phyloP scores from a whole-genome alignment of 1,140 invertebrate genomes.

The Cataglyphis hispanica region DNA sequence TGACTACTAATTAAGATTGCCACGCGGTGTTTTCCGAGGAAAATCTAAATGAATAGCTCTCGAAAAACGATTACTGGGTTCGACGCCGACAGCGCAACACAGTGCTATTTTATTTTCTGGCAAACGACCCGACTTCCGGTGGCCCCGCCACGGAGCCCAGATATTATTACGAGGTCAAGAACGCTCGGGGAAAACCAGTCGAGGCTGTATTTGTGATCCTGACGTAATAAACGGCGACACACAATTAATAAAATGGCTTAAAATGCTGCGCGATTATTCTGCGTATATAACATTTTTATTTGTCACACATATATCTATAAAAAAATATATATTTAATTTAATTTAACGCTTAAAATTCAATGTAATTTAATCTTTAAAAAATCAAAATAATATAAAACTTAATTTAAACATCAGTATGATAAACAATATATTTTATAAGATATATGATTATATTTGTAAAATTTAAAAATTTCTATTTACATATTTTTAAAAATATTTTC shows the following conservation, averaged over 20 bases:
- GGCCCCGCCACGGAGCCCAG: conserved; percentile 52
- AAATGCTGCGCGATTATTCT: neutral
- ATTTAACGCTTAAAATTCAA: too few relatives aligned
- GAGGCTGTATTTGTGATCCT: conserved; percentile 6
- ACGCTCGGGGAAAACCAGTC: conserved; percentile 41
- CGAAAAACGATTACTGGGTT: conserved; percentile 51
- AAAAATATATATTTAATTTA: too few relatives aligned
- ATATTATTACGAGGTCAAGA: conserved; percentile 65
- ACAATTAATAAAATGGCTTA: conserved; percentile 15
- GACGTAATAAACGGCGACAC: conserved; percentile 18
- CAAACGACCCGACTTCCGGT: conserved; percentile 76
- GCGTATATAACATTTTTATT: neutral
- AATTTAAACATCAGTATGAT: neutral
- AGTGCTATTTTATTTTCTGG: conserved; percentile 77
- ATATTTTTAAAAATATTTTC: too few relatives aligned
- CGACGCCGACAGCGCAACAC: conserved; percentile 38
- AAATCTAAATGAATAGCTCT: conserved; percentile 25
- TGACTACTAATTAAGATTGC: conserved; percentile 21
- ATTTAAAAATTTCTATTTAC: too few relatives aligned
- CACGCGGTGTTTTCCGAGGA: conserved; percentile 36
- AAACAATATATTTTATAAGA: neutral
- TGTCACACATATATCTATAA: neutral
- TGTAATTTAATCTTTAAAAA: too few relatives aligned
- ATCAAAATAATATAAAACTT: neutral
- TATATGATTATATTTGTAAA: too few relatives aligned